phyloP scores from a whole-genome alignment of 2,888 invertebrate species.

The Unio pictorum region DNA sequence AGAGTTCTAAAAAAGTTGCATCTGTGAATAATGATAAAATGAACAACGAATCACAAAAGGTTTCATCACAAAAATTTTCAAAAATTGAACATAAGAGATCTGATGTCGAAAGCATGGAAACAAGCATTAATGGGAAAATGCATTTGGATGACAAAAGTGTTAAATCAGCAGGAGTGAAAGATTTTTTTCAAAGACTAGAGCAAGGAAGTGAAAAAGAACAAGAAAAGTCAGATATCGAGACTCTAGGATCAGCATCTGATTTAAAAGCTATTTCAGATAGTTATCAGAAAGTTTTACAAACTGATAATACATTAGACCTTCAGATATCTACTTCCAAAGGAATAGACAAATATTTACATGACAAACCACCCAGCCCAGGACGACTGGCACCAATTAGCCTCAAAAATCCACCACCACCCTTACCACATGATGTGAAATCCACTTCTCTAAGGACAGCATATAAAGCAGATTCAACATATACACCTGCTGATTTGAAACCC shows the following conservation, averaged over 20 bases:
- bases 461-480: conserved; percentile 49
- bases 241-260: conserved; percentile 36
- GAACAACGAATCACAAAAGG: not conserved
- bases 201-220: too few species aligned
- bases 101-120: too few species aligned
- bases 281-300: conserved; percentile 26
- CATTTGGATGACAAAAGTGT: too few species aligned
- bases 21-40: not conserved
- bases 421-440: conserved; percentile 50
- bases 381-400: conserved; percentile 44
- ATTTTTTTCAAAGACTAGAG: too few species aligned
- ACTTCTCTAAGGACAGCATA: conserved; percentile 48
- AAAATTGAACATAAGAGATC: too few species aligned
- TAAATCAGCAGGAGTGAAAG: too few species aligned
- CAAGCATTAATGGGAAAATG: too few species aligned
- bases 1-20: conserved; percentile 16
- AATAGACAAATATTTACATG: conserved; percentile 11
- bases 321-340: not conserved
- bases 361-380: conserved; percentile 30
- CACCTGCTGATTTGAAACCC: conserved; percentile 21
- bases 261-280: conserved; percentile 34
- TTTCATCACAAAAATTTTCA: too few species aligned
- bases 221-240: conserved; percentile 18
- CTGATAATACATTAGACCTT: conserved; percentile 2
- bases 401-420: conserved; percentile 46